A percentile compares a stretch with the other conserved stretches of the same genome.
phyloP scores from a whole-genome alignment of 2,888 invertebrate species.

The Marronus borbonicus region DNA sequence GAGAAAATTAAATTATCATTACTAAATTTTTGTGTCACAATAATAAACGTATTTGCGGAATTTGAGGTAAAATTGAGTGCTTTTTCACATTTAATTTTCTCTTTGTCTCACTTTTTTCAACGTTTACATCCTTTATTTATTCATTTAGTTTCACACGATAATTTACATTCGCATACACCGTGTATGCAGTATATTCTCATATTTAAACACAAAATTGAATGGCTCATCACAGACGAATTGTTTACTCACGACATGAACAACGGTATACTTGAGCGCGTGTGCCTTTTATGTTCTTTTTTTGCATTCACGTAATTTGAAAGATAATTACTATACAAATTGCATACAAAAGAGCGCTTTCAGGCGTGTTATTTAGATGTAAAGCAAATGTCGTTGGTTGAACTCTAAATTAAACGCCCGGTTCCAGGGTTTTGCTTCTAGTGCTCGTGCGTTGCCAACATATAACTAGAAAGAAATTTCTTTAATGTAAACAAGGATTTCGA shows the following conservation, averaged over 20 bases:
- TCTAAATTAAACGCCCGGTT: slow-evolving; percentile 22
- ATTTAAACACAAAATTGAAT: slow-evolving; percentile 4
- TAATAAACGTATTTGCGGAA: too few species aligned
- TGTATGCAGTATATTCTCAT: too few species aligned
- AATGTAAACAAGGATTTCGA: neutral
- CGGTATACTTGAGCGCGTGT: neutral
- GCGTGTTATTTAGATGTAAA: slow-evolving; percentile 41
- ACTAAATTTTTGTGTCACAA: too few species aligned
- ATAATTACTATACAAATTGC: slow-evolving; percentile 32
- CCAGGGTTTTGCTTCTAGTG: neutral
- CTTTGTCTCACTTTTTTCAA: too few species aligned
- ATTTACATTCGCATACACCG: too few species aligned
- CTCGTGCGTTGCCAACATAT: neutral
- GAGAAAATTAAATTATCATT: too few species aligned
- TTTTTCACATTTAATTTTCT: too few species aligned
- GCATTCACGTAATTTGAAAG: neutral
- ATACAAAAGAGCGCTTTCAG: slow-evolving; percentile 11
- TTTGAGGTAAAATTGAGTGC: too few species aligned
- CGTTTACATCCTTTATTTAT: too few species aligned
- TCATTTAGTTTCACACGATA: too few species aligned
- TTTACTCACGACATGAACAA: slow-evolving; percentile 14
- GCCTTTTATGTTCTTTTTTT: neutral
- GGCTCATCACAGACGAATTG: slow-evolving; percentile 1
- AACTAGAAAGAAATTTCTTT: neutral
- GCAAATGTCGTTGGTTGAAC: slow-evolving; percentile 23